These are phyloP conservation scores for Marronus borbonicus DNA, from an alignment of 2,888 invertebrate genomes.

Conservation along the genomic window DNA sequence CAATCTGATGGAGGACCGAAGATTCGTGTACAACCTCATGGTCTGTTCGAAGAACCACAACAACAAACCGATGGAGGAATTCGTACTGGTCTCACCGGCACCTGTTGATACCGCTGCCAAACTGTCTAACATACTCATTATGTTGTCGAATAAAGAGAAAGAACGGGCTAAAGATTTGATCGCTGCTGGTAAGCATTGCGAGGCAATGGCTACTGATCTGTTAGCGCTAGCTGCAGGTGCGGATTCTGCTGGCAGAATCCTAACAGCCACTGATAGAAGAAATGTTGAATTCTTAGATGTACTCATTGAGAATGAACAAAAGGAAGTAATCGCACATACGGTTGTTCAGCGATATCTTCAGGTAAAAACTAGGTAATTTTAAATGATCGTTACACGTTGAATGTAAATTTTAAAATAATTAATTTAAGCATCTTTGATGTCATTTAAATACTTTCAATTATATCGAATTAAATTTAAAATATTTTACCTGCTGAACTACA, in stretches of 20 bases:
- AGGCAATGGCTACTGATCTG: slow-evolving; percentile 97
- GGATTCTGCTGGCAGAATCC: slow-evolving; percentile 94
- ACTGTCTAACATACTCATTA: slow-evolving; percentile 92
- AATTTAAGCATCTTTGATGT: too few relatives aligned
- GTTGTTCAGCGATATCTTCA: slow-evolving; percentile 97
- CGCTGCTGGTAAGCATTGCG: slow-evolving; percentile 96
- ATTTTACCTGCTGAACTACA: too few relatives aligned
- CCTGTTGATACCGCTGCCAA: slow-evolving; percentile 99
- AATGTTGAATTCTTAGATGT: slow-evolving; percentile 97
- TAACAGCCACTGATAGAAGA: slow-evolving; percentile 94
- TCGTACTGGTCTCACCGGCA: slow-evolving; percentile 98
- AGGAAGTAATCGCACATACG: slow-evolving; percentile 97
- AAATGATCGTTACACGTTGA: slow-evolving; percentile 3
- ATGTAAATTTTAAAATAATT: too few relatives aligned
- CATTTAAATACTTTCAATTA: too few relatives aligned
- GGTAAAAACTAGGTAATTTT: slow-evolving; percentile 73
- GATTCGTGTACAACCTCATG: slow-evolving; percentile 99
- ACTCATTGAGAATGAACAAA: slow-evolving; percentile 98
- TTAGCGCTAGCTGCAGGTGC: slow-evolving; percentile 94
- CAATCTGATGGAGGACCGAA: slow-evolving; percentile 96
- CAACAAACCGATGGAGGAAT: slow-evolving; percentile 97
- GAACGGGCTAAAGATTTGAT: slow-evolving; percentile 97
- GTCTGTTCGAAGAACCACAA: slow-evolving; percentile 96
- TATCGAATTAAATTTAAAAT: too few relatives aligned
- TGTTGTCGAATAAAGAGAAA: slow-evolving; percentile 94